A percentile compares a stretch with the other conserved stretches of the same genome.
phyloP scores from a whole-genome alignment of 2,113 vertebrate genomes.

The Bostrychus sinensis region DNA sequence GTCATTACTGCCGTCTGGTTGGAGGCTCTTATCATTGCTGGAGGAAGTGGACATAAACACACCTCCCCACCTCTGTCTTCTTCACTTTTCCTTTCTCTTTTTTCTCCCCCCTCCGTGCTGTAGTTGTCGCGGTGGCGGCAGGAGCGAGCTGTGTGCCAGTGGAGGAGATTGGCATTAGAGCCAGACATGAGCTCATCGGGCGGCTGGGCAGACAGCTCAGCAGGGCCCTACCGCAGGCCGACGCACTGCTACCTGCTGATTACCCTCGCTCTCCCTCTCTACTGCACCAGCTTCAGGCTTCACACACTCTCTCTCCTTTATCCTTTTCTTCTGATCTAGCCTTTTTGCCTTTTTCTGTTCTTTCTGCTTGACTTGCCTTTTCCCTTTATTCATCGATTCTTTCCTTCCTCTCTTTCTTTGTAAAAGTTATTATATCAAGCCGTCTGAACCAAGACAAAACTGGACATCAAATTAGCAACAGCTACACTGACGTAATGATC shows the following conservation, averaged over 20 bases:
- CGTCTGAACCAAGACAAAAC: not conserved
- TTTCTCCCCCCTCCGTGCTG: conserved; percentile 74
- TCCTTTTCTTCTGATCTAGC: conserved; percentile 1
- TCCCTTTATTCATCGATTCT: not conserved
- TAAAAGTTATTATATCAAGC: not conserved
- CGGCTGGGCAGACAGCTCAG: conserved; percentile 94
- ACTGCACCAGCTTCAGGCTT: conserved; percentile 4
- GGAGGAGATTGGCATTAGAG: conserved; percentile 93
- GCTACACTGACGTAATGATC: too few relatives aligned
- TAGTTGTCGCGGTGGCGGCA: conserved; percentile 73
- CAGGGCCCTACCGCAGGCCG: conserved; percentile 87
- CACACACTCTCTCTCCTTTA: conserved; percentile 2
- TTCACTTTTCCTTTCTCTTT: conserved; percentile 13
- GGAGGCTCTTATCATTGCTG: conserved; percentile 58
- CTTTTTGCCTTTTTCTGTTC: conserved; percentile 4
- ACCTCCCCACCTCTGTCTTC: conserved; percentile 12
- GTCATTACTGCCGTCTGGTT: conserved; percentile 67
- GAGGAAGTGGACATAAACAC: conserved; percentile 39
- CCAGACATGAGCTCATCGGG: conserved; percentile 98
- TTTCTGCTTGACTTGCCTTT: conserved; percentile 10
- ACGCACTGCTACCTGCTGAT: conserved; percentile 90
- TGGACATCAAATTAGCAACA: too few relatives aligned
- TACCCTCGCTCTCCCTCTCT: conserved; percentile 71
- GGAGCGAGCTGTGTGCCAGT: conserved; percentile 83
- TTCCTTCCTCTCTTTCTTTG: not conserved